Conservation (phyloP, 2,888 invertebrate species). For the Archaeoteleia sp. region DNA sequence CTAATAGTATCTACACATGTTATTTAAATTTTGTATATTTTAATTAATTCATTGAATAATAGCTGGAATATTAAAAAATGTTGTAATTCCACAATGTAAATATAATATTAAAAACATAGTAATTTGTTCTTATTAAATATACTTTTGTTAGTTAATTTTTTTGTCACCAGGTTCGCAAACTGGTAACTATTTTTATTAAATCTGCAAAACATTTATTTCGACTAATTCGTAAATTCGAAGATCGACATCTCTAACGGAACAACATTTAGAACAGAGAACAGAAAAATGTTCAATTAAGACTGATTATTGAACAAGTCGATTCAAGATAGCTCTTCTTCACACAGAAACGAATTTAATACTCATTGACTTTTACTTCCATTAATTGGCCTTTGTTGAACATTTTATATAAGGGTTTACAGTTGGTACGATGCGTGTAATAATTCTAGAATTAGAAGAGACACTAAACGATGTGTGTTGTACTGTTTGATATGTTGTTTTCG, state of each 20-base stretch:
- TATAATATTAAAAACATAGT: too few relatives aligned
- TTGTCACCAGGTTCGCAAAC: too few relatives aligned
- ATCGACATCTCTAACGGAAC: conserved; percentile 45
- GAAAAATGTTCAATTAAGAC: conserved; percentile 16
- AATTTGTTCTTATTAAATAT: too few relatives aligned
- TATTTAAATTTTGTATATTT: too few relatives aligned
- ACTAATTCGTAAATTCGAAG: conserved; percentile 53
- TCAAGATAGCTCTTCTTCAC: not conserved
- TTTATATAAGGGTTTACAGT: conserved; percentile 22
- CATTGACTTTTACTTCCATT: not conserved
- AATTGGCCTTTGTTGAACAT: conserved; percentile 6
- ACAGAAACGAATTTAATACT: conserved; percentile 2
- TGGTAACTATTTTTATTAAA: too few relatives aligned
- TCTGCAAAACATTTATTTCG: too few relatives aligned
- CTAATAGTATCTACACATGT: too few relatives aligned
- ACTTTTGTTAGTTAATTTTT: too few relatives aligned
- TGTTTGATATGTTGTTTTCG: conserved; percentile 31
- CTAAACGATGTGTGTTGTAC: conserved; percentile 32
- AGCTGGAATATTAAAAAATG: too few relatives aligned
- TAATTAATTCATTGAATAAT: too few relatives aligned
- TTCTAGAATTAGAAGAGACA: conserved; percentile 35
- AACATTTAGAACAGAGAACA: conserved; percentile 48
- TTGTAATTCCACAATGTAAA: too few relatives aligned
- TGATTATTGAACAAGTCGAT: not conserved
- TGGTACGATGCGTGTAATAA: conserved; percentile 26